Conservation (phyloP, 2,888 invertebrate species). For the Trichacis sp. region DNA sequence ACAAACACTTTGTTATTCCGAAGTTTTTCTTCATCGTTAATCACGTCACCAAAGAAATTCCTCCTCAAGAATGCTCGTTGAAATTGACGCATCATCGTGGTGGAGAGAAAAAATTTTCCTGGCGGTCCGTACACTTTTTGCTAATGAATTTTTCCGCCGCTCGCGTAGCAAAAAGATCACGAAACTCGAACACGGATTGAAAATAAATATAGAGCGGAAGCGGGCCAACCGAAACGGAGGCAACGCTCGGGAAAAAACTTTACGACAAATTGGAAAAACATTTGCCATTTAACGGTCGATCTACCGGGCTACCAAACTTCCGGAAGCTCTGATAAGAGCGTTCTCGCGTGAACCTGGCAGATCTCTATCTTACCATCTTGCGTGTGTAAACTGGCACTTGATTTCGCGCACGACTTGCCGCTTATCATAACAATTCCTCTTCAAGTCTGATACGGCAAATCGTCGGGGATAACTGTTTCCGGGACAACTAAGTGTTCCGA, state of each 20-base stretch:
- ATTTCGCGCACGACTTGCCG: constrained; percentile 30
- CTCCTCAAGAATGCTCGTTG: too few species aligned
- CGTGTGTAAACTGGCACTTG: constrained; percentile 19
- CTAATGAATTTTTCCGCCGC: too few species aligned
- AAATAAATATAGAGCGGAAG: constrained; percentile 17
- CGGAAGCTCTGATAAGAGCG: constrained; percentile 16
- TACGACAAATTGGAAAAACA: constrained; percentile 38
- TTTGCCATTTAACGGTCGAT: constrained; percentile 35
- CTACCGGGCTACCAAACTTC: constrained; percentile 7
- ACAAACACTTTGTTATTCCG: too few species aligned
- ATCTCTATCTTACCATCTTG: constrained; percentile 22
- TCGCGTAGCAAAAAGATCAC: too few species aligned
- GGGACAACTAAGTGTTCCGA: too few species aligned
- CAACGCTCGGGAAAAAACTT: constrained; percentile 21
- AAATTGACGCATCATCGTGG: too few species aligned
- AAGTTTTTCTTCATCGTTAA: too few species aligned
- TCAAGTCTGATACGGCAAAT: constrained; percentile 22
- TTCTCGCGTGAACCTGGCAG: constrained; percentile 2
- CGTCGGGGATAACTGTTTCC: constrained; percentile 15
- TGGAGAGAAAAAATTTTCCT: too few species aligned
- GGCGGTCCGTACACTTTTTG: too few species aligned
- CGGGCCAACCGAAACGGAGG: constrained; percentile 4
- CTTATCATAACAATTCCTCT: constrained; percentile 28
- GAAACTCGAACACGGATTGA: too few species aligned
- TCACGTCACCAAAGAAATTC: too few species aligned